Conservation (phyloP, 2,113 vertebrate species). For the Sander vitreus region DNA sequence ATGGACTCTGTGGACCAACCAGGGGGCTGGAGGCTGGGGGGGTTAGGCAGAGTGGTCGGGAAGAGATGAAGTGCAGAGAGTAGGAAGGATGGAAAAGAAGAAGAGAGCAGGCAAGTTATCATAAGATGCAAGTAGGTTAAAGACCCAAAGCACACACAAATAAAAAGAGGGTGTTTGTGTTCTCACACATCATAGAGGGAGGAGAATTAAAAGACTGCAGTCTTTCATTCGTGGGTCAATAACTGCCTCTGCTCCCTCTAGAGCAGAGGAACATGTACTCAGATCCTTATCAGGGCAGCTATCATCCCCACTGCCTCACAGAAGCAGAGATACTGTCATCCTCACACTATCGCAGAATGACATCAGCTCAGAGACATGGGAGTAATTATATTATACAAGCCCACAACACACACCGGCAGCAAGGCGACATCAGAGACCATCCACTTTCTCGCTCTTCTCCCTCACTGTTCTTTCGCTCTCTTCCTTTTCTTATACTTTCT, state of each 20-base stretch:
- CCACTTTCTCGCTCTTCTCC: slow-evolving; percentile 20
- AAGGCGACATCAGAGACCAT: slow-evolving; percentile 46
- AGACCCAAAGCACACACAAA: slow-evolving; percentile 56
- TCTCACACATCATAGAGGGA: slow-evolving; percentile 51
- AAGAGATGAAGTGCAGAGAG: slow-evolving; percentile 29
- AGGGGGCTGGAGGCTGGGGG: slow-evolving; percentile 30
- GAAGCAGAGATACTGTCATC: slow-evolving; percentile 76
- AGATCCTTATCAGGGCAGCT: slow-evolving; percentile 87
- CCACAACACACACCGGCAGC: slow-evolving; percentile 80
- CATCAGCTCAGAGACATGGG: slow-evolving; percentile 81
- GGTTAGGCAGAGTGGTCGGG: slow-evolving; percentile 20
- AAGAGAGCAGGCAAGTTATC: neutral
- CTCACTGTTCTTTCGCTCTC: neutral
- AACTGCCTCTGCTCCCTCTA: slow-evolving; percentile 79
- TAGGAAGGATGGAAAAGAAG: neutral
- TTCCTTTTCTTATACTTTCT: slow-evolving; percentile 4
- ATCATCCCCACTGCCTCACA: slow-evolving; percentile 81
- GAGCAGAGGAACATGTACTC: slow-evolving; percentile 83
- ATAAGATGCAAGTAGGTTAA: slow-evolving; percentile 54
- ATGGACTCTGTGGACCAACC: slow-evolving; percentile 48
- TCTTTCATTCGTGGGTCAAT: slow-evolving; percentile 83
- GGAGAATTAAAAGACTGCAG: slow-evolving; percentile 56
- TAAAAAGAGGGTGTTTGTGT: slow-evolving; percentile 31
- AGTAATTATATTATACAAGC: slow-evolving; percentile 85
- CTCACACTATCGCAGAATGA: slow-evolving; percentile 76